Percentiles rank a stretch among this genome's conserved stretches.
Evolutionary conservation across 2,888 invertebrate genomes (phyloP).

Genomic region (Conomelus anceps): DNA sequence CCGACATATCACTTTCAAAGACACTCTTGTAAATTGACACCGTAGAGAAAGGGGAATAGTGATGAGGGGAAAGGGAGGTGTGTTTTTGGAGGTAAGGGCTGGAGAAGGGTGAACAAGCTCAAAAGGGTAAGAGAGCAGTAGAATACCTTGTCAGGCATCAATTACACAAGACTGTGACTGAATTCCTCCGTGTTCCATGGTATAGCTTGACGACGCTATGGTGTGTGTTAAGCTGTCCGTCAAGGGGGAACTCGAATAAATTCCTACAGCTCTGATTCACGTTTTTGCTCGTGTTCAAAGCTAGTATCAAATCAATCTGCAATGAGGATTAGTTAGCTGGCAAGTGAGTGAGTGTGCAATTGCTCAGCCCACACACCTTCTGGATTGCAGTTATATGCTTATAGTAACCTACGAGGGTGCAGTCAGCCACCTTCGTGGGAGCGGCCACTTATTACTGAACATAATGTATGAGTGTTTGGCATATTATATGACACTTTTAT

Average conservation of each 20-base stretch:
- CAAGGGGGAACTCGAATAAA: background rate
- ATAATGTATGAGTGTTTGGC: background rate
- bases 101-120: background rate
- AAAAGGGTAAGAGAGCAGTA: background rate
- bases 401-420: background rate
- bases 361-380: background rate
- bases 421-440: background rate
- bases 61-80: too few relatives aligned
- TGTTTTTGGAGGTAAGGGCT: too few relatives aligned
- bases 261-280: background rate
- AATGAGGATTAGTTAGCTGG: background rate
- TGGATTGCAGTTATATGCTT: background rate
- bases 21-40: background rate
- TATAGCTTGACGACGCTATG: background rate
- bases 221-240: background rate
- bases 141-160: background rate
- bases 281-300: background rate
- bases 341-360: background rate
- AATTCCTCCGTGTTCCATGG: background rate
- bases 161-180: background rate
- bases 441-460: background rate
- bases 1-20: background rate
- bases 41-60: background rate
- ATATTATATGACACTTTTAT: background rate
- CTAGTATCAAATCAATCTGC: background rate